Base-by-base conservation (phyloP, 2,888 invertebrate species). In the Gerris lacustris region DNA sequence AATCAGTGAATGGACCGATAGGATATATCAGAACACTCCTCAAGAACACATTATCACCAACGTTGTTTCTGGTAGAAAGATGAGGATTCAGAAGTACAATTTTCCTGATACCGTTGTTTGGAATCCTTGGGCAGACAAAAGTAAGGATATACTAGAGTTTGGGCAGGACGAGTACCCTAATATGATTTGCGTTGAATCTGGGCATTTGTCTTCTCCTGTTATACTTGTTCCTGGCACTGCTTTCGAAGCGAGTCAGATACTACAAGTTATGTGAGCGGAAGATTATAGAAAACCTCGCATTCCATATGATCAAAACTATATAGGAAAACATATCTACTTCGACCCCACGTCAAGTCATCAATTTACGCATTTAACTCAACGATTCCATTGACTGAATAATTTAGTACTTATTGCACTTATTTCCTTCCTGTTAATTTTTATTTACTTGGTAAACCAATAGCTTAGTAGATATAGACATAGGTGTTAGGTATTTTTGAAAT, bases 91-190 rank as follows among this genome's bases (percentile, higher is more conserved):
- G 81, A 96, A 96, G 82, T 92, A 92, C 81, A 95, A 96, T 83
- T 92, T 96, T 80, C 94, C 95, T 0, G 96, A 96, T 79, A 94
- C 95, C 83, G 96, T 96, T 75, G 87, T 96, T 75, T 97, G 96
- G 96, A 96, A 96, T 84, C 96, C 96, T 0, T 96, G 96, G 96
- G 83, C 89, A 75, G 94, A 95, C 78, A 91, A 91, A 80, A 95
- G 96, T 44, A 90, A 92, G 77, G 93, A 93, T 80, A 92, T 96
- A 83, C 85, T 88, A 5, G 96, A 96, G 82, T 94, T 96, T 80
- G 96, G 94, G n/a, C 94, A 96, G 81, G 94, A 95, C 79, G 96
- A 96, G 82, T 96, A 93, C 82, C 93, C 92, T 9, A 93, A 92
- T 81, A 96, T 97, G 96, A 86, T 96, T 76, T 97, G 96, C 81